Base-by-base conservation (phyloP, 2,113 vertebrate genomes). In the Solenodon paradoxus region DNA sequence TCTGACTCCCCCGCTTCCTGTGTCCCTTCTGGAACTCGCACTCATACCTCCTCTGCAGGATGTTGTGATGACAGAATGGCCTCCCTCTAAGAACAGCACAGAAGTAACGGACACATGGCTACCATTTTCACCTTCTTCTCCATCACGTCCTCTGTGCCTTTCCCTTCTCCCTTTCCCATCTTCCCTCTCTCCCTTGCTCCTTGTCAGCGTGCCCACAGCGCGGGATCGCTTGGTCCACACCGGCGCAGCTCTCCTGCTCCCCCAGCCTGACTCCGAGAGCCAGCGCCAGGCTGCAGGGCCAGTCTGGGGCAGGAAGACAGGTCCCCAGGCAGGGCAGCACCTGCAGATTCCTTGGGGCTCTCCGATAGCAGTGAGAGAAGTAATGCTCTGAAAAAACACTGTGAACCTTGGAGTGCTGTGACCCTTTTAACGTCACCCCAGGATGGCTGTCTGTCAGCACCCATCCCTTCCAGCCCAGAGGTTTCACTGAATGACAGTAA, bases 341-440 rank as follows among this genome's bases (percentile, higher is more conserved):
- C 59, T 61, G 26, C 6, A 0, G 2, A 57, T 9, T 55, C 86
- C 30, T 40, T 3, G 49, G 47, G 61, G 10, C 19, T 19, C 66
- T 63, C 55, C 42, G 66, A 63, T 16, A 13, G 24, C n/a, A 32
- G 57, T 13, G 66, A 84, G 72, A 38, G 47, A 19, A 30, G 13
- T 0, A 4, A 28, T 16, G 9, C 38, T 53, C 40, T 16, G 7
- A 20, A 16, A 35, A 78, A 66, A 26, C 13, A 2, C 47, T 28
- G 2, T 35, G 24, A 22, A 20, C 47, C 6, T 9, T 11, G 0
- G 24, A 38, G 57, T 6, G 30, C 35, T 9, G 24, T 16, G 15
- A 28, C 0, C 13, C 0, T 20, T 8, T 22, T 2, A 12, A 26
- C 82, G 2, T 20, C 0, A 0, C 7, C 42, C 61, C 40, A 30